phyloP scores from a whole-genome alignment of 2,797 vertebrate species.

The Poeciliopsis presidionis region DNA sequence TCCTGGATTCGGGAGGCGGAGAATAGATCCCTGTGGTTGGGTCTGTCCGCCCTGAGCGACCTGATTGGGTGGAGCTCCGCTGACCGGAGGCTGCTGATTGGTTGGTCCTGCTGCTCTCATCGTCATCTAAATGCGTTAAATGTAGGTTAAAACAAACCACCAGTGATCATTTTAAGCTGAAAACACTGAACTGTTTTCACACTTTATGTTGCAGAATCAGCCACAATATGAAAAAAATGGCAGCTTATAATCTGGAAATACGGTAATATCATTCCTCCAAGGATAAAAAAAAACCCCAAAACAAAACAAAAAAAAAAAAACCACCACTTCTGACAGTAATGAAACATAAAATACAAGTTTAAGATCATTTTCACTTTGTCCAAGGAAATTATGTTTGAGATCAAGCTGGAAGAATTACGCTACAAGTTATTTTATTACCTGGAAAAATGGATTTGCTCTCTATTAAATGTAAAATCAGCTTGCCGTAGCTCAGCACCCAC shows the following conservation, averaged over 20 bases:
- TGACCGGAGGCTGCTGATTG: slow-evolving; percentile 76
- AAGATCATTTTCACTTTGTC: background rate
- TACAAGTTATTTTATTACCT: background rate
- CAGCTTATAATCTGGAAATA: no score
- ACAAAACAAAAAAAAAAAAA: background rate
- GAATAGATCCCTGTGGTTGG: slow-evolving; percentile 81
- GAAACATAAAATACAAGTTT: background rate
- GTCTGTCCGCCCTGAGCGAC: slow-evolving; percentile 79
- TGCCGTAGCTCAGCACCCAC: background rate
- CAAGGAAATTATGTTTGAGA: background rate
- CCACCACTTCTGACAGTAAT: background rate
- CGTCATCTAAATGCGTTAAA: slow-evolving; percentile 67
- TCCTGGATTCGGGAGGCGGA: slow-evolving; percentile 90
- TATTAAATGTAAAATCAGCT: background rate
- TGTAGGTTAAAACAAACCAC: background rate
- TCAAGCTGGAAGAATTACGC: background rate
- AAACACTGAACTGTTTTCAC: background rate
- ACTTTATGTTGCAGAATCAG: background rate
- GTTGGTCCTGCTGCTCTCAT: slow-evolving; percentile 81
- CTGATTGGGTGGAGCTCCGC: slow-evolving; percentile 82
- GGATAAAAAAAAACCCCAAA: background rate
- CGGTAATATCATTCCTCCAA: background rate
- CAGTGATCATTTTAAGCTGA: background rate
- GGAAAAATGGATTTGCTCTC: background rate
- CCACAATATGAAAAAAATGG: no score